Evolutionary conservation across 2,113 vertebrate genomes (phyloP), one percentile per base, ranked within the genome.

Genomic region (Lepus timidus): DNA sequence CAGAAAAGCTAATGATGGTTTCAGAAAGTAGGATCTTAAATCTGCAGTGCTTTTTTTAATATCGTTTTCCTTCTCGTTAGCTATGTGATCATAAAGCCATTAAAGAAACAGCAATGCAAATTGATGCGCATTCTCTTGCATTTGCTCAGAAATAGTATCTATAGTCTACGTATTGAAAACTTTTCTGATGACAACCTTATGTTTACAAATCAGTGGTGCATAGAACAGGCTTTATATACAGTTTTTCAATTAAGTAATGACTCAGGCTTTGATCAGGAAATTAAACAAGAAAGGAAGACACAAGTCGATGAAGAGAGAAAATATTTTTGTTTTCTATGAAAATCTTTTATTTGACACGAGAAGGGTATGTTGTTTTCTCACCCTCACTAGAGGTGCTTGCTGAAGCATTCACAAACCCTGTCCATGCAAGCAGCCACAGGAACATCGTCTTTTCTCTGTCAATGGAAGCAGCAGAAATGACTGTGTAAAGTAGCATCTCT

Each of bases 371-470:
- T 36, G 55, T 27, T 31, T 82, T 58, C 4, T 0, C 13, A 71
- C 9, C 74, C 76, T 76, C 23, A 80, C 39, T 82, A 92, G 94
- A 97, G 97, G 94, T 62, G 87, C n/a, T 92, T 90, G 33, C 49
- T 49, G 67, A 95, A 94, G 96, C 86, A 92, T 94, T 96, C 92
- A 92, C 70, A 95, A 97, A 94, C 96, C 86, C 90, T 61, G 55
- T 89, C 14, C 76, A 91, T 16, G 94, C 7, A 92, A 95, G 94
- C 36, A 94, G 74, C 49, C 2, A 23, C 61, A 62, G 33, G 44
- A 92, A 70, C 10, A 87, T 71, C 44, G 93, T 73, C 82, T 96
- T 95, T 84, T 81, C 96, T 91, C 4, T 12, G 90, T 61, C 29
- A 97, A 88, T 51, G 73, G 29, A 11, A 94, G 73, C 96, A 85